phyloP scores from a whole-genome alignment of 2,888 invertebrate genomes.

The Drosophila pullipes region DNA sequence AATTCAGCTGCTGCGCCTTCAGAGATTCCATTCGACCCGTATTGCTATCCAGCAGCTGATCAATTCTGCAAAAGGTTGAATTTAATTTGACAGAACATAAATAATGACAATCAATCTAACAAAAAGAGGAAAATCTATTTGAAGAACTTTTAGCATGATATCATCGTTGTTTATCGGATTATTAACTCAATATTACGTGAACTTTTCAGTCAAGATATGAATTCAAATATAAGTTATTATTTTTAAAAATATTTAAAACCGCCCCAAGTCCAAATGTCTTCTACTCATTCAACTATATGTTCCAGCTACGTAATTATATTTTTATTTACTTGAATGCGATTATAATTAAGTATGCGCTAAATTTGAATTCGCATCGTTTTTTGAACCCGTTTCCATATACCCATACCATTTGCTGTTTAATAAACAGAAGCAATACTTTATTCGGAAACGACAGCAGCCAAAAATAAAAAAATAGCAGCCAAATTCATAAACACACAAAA shows the following conservation, averaged over 20 bases:
- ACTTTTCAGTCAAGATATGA: neutral
- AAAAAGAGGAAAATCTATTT: neutral
- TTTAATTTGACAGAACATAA: neutral
- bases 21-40: conserved; percentile 85
- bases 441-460: conserved; percentile 25
- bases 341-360: conserved; percentile 16
- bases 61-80: conserved; percentile 77
- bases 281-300: neutral
- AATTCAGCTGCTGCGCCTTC: conserved; percentile 84
- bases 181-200: neutral
- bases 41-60: conserved; percentile 84
- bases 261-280: neutral
- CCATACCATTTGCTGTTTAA: conserved; percentile 7
- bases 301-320: conserved; percentile 1
- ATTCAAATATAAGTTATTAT: neutral
- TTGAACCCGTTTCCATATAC: conserved; percentile 26
- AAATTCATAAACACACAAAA: neutral
- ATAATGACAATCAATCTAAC: neutral
- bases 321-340: neutral
- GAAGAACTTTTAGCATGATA: conserved; percentile 8
- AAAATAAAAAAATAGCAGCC: neutral
- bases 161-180: conserved; percentile 8
- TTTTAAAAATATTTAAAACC: neutral
- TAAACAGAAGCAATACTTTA: conserved; percentile 37
- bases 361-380: conserved; percentile 17